Evolutionary conservation across 2,113 vertebrate species (phyloP), one percentile per base, ranked within the genome.

Genomic region (Anolis sagrei): DNA sequence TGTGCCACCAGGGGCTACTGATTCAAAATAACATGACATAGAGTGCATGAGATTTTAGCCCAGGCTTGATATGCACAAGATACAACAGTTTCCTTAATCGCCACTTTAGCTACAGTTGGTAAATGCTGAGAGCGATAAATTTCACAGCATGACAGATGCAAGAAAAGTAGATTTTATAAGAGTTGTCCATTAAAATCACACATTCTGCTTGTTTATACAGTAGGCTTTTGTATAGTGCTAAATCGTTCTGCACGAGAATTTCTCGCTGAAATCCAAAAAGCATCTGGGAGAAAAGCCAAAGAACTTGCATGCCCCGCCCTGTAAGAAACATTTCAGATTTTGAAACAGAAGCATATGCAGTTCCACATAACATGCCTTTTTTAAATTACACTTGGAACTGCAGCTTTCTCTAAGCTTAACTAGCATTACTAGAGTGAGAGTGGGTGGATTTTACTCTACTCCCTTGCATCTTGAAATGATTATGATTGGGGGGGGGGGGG

Each of bases 11-110:
- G n/a, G n/a, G n/a, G n/a, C n/a, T n/a, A n/a, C n/a, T n/a, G 86
- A 92, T 82, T 76, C 61, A 74, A 61, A 81, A 75, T 11, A 69
- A 19, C 7, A 73, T 49, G 19, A 36, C 1, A 21, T 7, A 4
- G 0, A 16, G 2, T 1, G 0, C 44, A 58, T 75, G 19, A 62
- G 64, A 1, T 25, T 77, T 85, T 1, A 1, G 11, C 48, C 32
- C 81, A 82, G 10, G 77, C 54, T 76, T 86, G 75, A 54, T 89
- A 80, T 27, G 1, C 0, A 49, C 84, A 66, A 80, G 6, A 51
- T 34, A 58, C 2, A 68, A 62, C 29, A 49, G 78, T 86, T 90
- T 84, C 87, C 86, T 88, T 89, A 76, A 27, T 85, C 51, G 48
- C 44, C 78, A 66, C 44, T 21, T 86, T 32, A 36, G 74, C 76